Conservation (phyloP, 2,888 invertebrate species). For the Apoda limacodes region DNA sequence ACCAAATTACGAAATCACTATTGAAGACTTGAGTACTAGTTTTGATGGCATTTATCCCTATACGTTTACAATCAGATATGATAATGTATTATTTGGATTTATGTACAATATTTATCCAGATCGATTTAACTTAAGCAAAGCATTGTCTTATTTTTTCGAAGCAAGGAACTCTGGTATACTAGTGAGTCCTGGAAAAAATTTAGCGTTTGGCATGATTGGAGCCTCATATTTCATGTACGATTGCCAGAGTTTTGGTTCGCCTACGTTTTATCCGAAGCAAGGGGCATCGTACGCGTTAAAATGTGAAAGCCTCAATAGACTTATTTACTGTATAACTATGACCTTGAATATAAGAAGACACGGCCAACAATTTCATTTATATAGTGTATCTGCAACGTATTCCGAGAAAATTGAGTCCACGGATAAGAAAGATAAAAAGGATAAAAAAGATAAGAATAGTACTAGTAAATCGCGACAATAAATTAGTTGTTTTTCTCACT, state of each 20-base stretch:
- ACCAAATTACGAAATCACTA: slow-evolving; percentile 66
- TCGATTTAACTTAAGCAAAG: slow-evolving; percentile 73
- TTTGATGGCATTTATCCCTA: slow-evolving; percentile 70
- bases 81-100: slow-evolving; percentile 70
- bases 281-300: slow-evolving; percentile 72
- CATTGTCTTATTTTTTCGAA: slow-evolving; percentile 71
- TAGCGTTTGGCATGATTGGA: slow-evolving; percentile 61
- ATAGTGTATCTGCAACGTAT: slow-evolving; percentile 32
- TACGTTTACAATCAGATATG: slow-evolving; percentile 66
- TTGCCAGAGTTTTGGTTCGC: slow-evolving; percentile 71
- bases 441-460: too few species aligned
- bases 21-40: slow-evolving; percentile 66
- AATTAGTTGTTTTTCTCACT: too few species aligned
- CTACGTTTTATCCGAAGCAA: slow-evolving; percentile 69
- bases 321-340: slow-evolving; percentile 73
- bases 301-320: slow-evolving; percentile 68
- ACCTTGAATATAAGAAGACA: slow-evolving; percentile 70
- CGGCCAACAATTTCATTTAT: slow-evolving; percentile 66
- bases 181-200: slow-evolving; percentile 61
- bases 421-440: not conserved
- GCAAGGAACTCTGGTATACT: slow-evolving; percentile 64
- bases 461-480: too few species aligned
- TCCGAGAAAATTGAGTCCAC: slow-evolving; percentile 42
- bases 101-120: slow-evolving; percentile 68
- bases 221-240: slow-evolving; percentile 77